These are phyloP conservation scores for Ceuthmochares aereus DNA, from an alignment of 2,113 vertebrate species.

Conservation along the genomic window DNA sequence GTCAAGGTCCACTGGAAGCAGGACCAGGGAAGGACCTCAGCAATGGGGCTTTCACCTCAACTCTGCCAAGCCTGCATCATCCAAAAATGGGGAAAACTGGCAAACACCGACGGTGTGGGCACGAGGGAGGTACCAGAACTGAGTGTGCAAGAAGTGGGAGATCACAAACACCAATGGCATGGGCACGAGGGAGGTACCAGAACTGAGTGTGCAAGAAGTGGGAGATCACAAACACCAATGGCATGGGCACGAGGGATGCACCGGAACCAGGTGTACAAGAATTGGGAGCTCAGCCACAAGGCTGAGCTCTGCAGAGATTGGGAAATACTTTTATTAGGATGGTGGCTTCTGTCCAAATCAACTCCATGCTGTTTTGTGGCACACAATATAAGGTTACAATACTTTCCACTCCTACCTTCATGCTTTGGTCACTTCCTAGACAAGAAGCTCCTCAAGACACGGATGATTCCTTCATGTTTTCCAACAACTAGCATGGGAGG, in stretches of 20 bases:
- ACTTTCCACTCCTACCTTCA: background rate
- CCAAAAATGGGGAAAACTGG: background rate
- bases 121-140: background rate
- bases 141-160: accelerated
- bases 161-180: accelerated
- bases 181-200: background rate
- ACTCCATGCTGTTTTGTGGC: accelerated
- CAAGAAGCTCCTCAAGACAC: background rate
- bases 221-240: accelerated
- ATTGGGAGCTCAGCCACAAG: background rate
- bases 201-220: accelerated
- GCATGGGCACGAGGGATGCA: accelerated
- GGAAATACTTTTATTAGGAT: background rate
- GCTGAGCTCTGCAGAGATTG: background rate
- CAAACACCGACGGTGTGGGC: accelerated
- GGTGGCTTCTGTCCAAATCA: background rate
- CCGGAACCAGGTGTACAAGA: accelerated
- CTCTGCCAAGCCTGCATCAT: accelerated
- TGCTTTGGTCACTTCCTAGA: background rate
- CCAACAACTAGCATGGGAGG: background rate
- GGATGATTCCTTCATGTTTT: background rate
- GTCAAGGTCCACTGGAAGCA: background rate
- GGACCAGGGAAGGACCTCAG: background rate
- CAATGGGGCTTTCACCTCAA: background rate
- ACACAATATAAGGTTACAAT: accelerated